Evolutionary conservation across 2,797 vertebrate species (phyloP).

Genomic region (Hyperoplus immaculatus): DNA sequence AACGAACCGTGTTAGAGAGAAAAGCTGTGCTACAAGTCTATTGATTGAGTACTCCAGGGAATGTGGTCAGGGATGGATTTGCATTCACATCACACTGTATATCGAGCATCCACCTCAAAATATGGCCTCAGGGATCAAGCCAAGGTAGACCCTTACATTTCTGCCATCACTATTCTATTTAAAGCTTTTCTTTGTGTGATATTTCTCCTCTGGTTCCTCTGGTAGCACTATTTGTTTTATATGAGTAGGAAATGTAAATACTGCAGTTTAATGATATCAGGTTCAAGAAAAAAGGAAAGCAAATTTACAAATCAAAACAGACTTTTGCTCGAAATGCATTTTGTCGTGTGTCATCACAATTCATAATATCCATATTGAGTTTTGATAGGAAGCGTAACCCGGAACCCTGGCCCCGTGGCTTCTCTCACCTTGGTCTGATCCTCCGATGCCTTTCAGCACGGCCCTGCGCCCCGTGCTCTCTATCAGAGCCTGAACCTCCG

Average conservation of each 20-base stretch:
- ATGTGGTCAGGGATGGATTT: neutral
- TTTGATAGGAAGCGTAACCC: neutral
- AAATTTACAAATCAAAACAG: neutral
- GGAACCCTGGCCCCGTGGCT: neutral
- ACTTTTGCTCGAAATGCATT: neutral
- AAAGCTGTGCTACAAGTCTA: neutral
- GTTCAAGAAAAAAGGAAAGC: neutral
- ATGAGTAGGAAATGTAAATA: too few species aligned
- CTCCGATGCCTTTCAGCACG: constrained; percentile 92
- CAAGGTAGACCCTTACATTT: neutral
- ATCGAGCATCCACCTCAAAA: neutral
- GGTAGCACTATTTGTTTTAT: neutral
- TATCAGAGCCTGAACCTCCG: constrained; percentile 88
- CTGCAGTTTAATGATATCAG: neutral
- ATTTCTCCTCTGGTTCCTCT: neutral
- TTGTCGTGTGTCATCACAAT: too few species aligned
- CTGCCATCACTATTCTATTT: neutral
- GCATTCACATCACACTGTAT: constrained; percentile 2
- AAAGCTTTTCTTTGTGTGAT: neutral
- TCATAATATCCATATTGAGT: too few species aligned
- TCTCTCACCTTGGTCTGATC: constrained; percentile 72
- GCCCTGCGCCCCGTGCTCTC: constrained; percentile 89
- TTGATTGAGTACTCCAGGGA: neutral
- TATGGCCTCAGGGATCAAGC: neutral
- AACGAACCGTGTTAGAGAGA: constrained; percentile 1